phyloP scores from a whole-genome alignment of 2,113 vertebrate species.

The Pedionomus torquatus region DNA sequence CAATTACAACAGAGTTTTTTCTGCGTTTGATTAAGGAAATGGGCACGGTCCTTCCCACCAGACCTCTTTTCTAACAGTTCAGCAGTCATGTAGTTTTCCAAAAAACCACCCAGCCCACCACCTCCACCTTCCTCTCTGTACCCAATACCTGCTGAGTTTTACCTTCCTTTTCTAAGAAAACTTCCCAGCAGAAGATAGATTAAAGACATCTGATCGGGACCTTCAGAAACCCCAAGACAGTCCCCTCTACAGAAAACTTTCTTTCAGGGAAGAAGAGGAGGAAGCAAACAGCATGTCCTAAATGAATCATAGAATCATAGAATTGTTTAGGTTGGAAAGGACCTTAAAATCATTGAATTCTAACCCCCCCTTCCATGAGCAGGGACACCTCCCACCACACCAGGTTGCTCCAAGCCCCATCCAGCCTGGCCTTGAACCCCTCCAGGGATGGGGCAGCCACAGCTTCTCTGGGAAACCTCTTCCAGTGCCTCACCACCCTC shows the following conservation, averaged over 20 bases:
- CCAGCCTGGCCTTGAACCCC: too few species aligned
- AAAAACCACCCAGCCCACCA: background rate
- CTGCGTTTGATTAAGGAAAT: background rate
- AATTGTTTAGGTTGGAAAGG: too few species aligned
- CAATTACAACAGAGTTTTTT: background rate
- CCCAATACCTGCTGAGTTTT: background rate
- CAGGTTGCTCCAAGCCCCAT: too few species aligned
- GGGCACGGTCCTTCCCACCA: background rate
- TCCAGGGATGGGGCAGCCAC: too few species aligned
- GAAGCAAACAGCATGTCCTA: background rate
- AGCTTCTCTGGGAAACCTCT: too few species aligned
- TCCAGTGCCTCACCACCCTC: too few species aligned
- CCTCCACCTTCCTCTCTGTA: background rate
- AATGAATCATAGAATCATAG: background rate
- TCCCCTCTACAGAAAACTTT: fast-evolving
- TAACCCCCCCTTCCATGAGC: too few species aligned
- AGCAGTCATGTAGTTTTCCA: background rate
- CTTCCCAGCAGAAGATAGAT: background rate
- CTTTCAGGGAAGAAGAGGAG: background rate
- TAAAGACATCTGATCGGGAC: fast-evolving
- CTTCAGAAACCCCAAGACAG: background rate
- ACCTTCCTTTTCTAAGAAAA: background rate
- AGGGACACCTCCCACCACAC: too few species aligned
- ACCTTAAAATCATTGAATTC: too few species aligned
- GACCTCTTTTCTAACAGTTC: background rate